Conservation (phyloP, 2,113 vertebrate species). For the Pedetes capensis region DNA sequence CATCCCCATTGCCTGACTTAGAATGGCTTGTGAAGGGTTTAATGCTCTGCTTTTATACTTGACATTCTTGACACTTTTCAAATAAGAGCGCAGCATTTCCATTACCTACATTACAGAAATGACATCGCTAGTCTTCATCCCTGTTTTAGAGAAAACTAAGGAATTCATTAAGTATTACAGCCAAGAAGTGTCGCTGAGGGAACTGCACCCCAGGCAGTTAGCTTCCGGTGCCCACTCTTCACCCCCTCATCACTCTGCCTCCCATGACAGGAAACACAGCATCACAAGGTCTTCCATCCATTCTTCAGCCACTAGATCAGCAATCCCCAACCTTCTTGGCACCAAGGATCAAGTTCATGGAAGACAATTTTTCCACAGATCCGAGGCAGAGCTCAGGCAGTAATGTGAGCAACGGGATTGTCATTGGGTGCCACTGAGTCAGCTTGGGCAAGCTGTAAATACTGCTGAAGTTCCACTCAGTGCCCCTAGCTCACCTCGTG, state of each 20-base stretch:
- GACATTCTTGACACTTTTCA: background rate
- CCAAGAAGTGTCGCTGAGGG: background rate
- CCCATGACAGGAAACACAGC: background rate
- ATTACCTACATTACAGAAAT: background rate
- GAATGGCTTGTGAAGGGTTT: background rate
- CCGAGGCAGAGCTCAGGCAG: too few species aligned
- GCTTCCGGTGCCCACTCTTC: rapidly evolving
- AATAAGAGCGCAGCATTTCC: background rate
- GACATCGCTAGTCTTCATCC: background rate
- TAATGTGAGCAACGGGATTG: too few species aligned
- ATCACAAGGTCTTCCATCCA: rapidly evolving
- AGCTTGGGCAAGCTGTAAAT: too few species aligned
- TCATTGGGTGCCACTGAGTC: too few species aligned
- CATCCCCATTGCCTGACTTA: rapidly evolving
- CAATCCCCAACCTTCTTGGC: too few species aligned
- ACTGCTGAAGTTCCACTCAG: too few species aligned
- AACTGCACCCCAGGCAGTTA: background rate
- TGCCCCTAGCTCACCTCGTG: too few species aligned
- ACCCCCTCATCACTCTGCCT: background rate
- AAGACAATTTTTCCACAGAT: too few species aligned
- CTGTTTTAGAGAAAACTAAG: background rate
- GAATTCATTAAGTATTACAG: background rate
- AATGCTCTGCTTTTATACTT: background rate
- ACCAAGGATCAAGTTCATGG: too few species aligned
- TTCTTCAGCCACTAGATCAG: background rate